A percentile compares a stretch with the other conserved stretches of the same genome.
Conservation (phyloP, 2,113 vertebrate genomes). For the Cygnus buccinator region DNA sequence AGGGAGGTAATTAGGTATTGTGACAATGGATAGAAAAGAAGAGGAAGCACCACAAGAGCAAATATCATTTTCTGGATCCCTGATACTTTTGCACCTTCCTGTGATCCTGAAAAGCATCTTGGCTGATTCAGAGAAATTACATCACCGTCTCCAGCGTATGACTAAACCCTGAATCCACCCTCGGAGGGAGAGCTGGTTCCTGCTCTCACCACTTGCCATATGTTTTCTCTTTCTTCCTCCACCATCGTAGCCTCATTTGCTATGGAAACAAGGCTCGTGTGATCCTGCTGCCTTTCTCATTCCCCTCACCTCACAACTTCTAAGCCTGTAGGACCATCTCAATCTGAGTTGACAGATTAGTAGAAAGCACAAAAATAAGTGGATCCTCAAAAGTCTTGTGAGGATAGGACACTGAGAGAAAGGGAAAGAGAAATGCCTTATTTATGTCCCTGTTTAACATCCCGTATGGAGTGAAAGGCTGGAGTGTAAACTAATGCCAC, state of each 20-base stretch:
- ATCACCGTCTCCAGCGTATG: background rate
- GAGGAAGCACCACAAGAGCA: background rate
- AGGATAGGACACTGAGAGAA: background rate
- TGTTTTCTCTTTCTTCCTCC: conserved; percentile 38
- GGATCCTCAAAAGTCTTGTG: background rate
- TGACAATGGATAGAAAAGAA: background rate
- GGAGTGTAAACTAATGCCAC: background rate
- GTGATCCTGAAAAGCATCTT: background rate
- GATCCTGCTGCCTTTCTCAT: background rate
- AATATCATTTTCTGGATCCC: background rate
- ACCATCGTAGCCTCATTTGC: conserved; percentile 42
- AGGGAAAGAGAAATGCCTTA: background rate
- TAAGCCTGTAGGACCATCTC: background rate
- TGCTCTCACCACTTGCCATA: conserved; percentile 42
- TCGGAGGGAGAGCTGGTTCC: conserved; percentile 25
- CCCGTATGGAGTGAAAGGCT: background rate
- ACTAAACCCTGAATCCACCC: conserved; percentile 29
- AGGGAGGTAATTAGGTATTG: background rate
- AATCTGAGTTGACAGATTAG: background rate
- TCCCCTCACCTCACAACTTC: conserved; percentile 7
- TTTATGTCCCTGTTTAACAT: background rate
- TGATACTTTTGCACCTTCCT: background rate
- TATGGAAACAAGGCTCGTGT: conserved; percentile 54
- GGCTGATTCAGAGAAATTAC: background rate
- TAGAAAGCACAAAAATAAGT: background rate